Evolutionary conservation across 2,888 invertebrate genomes (phyloP), one percentile per base, ranked within the genome.

Genomic region (Chloroclystis v-ata): DNA sequence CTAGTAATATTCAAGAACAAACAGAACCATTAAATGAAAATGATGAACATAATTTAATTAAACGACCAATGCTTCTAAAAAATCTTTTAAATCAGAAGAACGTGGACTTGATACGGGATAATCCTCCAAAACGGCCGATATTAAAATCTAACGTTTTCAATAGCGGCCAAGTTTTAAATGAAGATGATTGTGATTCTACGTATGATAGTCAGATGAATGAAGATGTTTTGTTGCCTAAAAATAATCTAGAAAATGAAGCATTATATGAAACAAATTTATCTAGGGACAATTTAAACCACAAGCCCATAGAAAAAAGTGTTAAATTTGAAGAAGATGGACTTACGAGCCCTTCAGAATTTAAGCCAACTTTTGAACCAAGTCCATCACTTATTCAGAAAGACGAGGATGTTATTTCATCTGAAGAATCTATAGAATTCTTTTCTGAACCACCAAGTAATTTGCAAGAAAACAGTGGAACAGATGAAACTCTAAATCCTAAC

Each of bases 31-130:
- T 35, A 13, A 43, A 39, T 28, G 46, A 37, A 8, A 42, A 40
- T 8, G 26, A 37, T 16, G 2, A 41, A 5, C 43, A 41, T 33
- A 40, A 28, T 8, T 16, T 48, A 0, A 35, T 44, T 11, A 54
- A 54, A n/a, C 30, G 37, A 28, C 66, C 69, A 3, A 30, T 60
- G 3, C 48, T 50, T 28, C 37, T 76, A 9, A 69, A 66, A 54
- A 69, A 71, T 43, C 55, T 76, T 28, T 48, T 74, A 1, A 78
- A 79, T 35, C 57, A 80, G 33, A 73, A 62, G 57, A 78, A 80
- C 26, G 73, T 77, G 5, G 69, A 69, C 26, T 47, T 69, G 0
- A 37, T 69, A 11, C 51, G 51, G 28, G 53, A 49, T 49, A 43
- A 30, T 28, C 28, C 26, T 25, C 42, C 28, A 28, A 54, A 43